Base-by-base conservation (phyloP, 1,140 invertebrate genomes). In the Pogonomyrmex californicus region DNA sequence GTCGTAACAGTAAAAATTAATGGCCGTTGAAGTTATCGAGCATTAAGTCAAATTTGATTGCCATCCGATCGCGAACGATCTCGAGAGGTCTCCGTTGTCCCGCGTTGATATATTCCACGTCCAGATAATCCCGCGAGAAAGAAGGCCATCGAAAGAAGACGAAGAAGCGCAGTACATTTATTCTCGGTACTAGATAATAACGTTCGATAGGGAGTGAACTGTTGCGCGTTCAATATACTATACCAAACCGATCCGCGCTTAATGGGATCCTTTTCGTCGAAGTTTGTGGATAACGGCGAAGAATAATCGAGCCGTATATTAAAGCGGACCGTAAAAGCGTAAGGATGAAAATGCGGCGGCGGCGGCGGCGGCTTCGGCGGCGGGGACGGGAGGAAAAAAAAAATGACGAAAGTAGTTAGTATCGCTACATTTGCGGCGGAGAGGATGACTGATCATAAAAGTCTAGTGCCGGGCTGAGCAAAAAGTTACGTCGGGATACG, bases 261-360 rank as follows among this genome's bases (percentile, higher is more conserved):
- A 90, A 90, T 82, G 76, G 79, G 60, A 76, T 87, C 62, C 65
- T 89, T 90, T 85, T 85, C 62, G 79, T 62, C 73, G 49, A 90
- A 90, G 88, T 90, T 90, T 90, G 68, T 49, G 62, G 79, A 87
- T 86, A 87, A 85, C 75, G 68, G 62, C 73, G 68, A 90, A 87
- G 88, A 90, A 90, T 90, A 90, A 90, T 90, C 89, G 89, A 68
- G 54, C 62, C 89, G 85, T 90, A 90, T 90, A 90, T 90, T 90
- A 87, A 85, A 89, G 66, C 81, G 44, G 23, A 56, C 60, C 73
- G 77, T 90, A 87, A 90, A 90, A 90, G 88, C 87, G 68, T 36
- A 23, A 62, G 17, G 54, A 51, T 14, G 36, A 51, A 70, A 65
- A 23, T 14, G 56, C 23, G 60, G 14, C 10, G 17, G n/a, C 33